Evolutionary conservation across 1,140 invertebrate species (phyloP), one percentile per base, ranked within the genome.

Genomic region (Fopius arisanus): DNA sequence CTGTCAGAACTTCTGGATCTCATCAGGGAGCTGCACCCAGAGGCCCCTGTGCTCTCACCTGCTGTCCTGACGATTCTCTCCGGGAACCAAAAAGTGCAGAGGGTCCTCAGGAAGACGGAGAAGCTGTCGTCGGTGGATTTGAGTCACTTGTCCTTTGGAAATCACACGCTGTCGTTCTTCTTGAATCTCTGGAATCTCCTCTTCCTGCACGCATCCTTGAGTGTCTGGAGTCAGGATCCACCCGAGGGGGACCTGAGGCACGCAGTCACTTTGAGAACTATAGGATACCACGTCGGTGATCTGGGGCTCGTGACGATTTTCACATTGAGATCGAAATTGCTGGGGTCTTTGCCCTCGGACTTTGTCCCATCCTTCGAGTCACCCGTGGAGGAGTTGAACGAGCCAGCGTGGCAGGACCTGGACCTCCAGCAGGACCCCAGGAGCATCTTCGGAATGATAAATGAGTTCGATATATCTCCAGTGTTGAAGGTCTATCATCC

Each of bases 131-230:
- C 10, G 33, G 72, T 86, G 29, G 85, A 88, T 76, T 75, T 87
- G 0, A 81, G 83, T 26, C 79, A 85, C 76, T 76, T 88, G 37
- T 84, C 83, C 0, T 78, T 81, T 21, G 85, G 83, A 5, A 74
- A 87, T 63, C 84, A 88, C 48, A 87, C 86, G 0, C 70, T 87
- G 12, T 75, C 81, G 0, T 88, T 88, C 62, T 85, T 86, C 28
- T 43, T 85, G 3, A 88, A 88, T 69, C 65, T 83, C 3, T 85
- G 82, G 81, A 88, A 87, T 76, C 62, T 87, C 10, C 75, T 87
- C 75, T 82, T 86, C 63, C 28, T 86, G 16, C 85, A 87, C 41
- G 41, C 81, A 3, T 70, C 70, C 14, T 29, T 86, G 7, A 77
- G 69, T 28, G 29, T 83, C 21, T 86, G 83, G 84, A 65, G 73